Conservation (phyloP, 2,797 vertebrate genomes). For the Helicolenus hilgendorfi region DNA sequence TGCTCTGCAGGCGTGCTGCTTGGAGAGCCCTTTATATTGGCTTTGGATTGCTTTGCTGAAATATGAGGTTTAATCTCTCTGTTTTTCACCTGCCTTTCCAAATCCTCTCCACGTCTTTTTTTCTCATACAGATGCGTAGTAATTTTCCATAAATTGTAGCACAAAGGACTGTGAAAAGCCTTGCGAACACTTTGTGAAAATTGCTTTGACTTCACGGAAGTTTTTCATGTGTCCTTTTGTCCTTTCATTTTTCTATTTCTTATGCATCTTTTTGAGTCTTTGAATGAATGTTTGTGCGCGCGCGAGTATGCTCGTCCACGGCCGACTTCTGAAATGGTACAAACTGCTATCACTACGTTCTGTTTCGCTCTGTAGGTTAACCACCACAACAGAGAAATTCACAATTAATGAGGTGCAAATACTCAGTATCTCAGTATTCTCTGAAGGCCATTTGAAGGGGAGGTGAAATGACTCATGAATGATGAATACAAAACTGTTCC, state of each 20-base stretch:
- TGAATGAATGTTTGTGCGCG: background rate
- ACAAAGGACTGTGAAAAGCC: slow-evolving; percentile 27
- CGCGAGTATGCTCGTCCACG: background rate
- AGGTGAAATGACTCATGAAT: slow-evolving; percentile 63
- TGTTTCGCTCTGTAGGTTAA: slow-evolving; percentile 36
- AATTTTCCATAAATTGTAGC: slow-evolving; percentile 26
- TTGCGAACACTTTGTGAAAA: slow-evolving; percentile 15
- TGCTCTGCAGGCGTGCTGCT: slow-evolving; percentile 55
- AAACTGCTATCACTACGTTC: slow-evolving; percentile 1
- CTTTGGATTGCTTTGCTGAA: slow-evolving; percentile 43
- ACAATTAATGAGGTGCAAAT: slow-evolving; percentile 67
- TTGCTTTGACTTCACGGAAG: background rate
- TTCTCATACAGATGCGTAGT: background rate
- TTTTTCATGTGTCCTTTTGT: slow-evolving; percentile 23
- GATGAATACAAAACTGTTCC: slow-evolving; percentile 57
- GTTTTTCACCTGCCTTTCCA: slow-evolving; percentile 47
- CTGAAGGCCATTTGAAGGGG: slow-evolving; percentile 65
- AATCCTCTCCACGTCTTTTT: slow-evolving; percentile 13
- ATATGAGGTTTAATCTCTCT: slow-evolving; percentile 46
- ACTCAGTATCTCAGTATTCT: slow-evolving; percentile 45
- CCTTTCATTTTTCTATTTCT: background rate
- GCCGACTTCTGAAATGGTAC: background rate
- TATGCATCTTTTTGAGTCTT: background rate
- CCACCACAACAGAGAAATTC: slow-evolving; percentile 36
- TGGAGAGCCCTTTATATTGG: slow-evolving; percentile 56